A percentile compares a stretch with the other conserved stretches of the same genome.
phyloP scores from a whole-genome alignment of 2,113 vertebrate species.

The Urocolius indicus region DNA sequence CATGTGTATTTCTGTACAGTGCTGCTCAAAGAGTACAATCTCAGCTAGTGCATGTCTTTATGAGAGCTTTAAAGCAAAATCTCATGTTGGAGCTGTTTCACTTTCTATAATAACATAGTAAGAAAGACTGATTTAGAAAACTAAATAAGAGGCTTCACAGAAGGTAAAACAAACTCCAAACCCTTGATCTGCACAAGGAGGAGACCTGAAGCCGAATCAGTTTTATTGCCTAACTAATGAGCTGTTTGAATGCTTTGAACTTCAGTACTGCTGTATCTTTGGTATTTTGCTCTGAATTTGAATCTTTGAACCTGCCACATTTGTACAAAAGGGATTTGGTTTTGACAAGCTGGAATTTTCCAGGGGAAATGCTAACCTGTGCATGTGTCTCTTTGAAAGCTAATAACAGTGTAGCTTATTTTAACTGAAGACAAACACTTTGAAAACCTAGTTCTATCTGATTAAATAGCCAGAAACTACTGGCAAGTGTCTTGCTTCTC shows the following conservation, averaged over 20 bases:
- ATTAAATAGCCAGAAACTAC: background rate
- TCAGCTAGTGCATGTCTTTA: background rate
- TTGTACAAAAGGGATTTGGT: background rate
- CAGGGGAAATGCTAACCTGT: background rate
- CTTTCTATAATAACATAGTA: background rate
- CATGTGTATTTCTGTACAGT: background rate
- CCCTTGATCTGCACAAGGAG: background rate
- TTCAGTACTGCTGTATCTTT: background rate
- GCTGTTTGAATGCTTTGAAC: background rate
- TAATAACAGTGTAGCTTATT: background rate
- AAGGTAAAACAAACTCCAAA: background rate
- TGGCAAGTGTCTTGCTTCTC: background rate
- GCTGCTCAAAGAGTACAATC: background rate
- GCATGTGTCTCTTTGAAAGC: background rate
- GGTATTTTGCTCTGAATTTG: background rate
- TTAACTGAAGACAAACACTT: background rate
- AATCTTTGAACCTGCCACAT: background rate
- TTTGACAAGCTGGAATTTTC: background rate
- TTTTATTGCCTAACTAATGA: background rate
- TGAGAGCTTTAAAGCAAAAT: background rate
- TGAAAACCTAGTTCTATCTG: background rate
- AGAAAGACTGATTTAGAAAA: background rate
- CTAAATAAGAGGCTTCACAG: background rate
- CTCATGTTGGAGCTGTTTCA: background rate
- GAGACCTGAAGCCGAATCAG: background rate